Evolutionary conservation across 1,140 invertebrate species (phyloP), one percentile per base, ranked within the genome.

Genomic region (Cotesia chilonis): DNA sequence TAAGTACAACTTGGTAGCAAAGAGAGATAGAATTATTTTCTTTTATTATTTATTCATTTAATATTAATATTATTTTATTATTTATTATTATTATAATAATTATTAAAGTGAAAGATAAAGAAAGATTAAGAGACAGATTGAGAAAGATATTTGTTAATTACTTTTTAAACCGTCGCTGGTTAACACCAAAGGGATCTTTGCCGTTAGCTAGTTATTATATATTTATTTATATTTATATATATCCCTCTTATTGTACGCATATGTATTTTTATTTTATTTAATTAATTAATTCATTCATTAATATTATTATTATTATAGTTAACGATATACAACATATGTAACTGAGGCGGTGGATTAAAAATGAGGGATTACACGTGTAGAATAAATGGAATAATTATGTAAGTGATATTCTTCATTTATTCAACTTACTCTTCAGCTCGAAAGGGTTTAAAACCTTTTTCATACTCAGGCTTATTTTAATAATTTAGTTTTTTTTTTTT

Each of bases 1-100:
- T 87, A 87, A 87, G 86, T 87, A 87, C 85, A 87, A 87, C 85
- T 86, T 87, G 81, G 85, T 87, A 87, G 85, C 86, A 87, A 86
- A 87, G 86, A 87, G 85, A 87, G 85, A 87, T 87, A 86, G 85
- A 87, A 86, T 84, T 82, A 84, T 85, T 83, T 47, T 47, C 10
- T 9, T 47, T 47, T 47, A 9, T 47, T 47, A 47, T 47, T 28
- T 28, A 28, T 47, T 28, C 3, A 28, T 28, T 28, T 47, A 47
- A 47, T 47, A 47, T 47, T 47, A 47, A 84, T 85, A 85, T 85
- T 82, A 82, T 81, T 74, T 72, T 67, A 67, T 72, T 77, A 81
- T 83, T 81, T 79, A 84, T 81, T 82, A 82, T 82, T 60, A 28
- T 47, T 12, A 68, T 51, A 68, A 10, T 55, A 28, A 68, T 12